Evolutionary conservation across 2,797 vertebrate species (phyloP), one percentile per base, ranked within the genome.

Genomic region (Dermochelys coriacea): DNA sequence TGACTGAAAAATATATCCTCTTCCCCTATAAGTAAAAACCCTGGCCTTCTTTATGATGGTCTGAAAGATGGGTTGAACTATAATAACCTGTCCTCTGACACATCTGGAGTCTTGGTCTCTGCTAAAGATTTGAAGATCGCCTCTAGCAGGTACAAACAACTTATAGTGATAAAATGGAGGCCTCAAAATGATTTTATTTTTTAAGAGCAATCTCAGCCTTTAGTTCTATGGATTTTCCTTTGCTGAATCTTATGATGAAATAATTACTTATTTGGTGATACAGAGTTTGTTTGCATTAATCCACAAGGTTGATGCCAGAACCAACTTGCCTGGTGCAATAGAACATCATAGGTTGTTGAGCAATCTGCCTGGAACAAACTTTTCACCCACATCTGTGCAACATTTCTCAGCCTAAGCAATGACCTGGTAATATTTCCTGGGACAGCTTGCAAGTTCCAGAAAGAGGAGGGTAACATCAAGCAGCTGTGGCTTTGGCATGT

Each of bases 331-430:
- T 29, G 18, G n/a, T 14, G 1, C 41, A 54, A 41, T 0, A 19
- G 19, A 12, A 45, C 80, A 75, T 87, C 31, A 2, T 0, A 0
- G 10, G 31, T 59, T 0, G 1, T 47, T 41, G n/a, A n/a, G 61
- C 0, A 0, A 37, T 21, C 29, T 71, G 15, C 27, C 27, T 82
- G 52, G 16, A 34, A 41, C 45, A 57, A 12, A 1, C 3, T 86
- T 37, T 29, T 68, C 78, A 37, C 12, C 49, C 14, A 16, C 4
- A 0, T 0, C 19, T 47, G 2, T 0, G 14, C 45, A 12, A 27
- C 1, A 3, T 9, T 74, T 64, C 85, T 80, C 1, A 0, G 55
- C 12, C 78, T 29, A 9, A 89, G 47, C 86, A 84, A 93, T 2
- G 0, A n/a, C 47, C 5, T 41, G 64, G 19, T 71, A 71, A 71